Evolutionary conservation across 64 coral and sea anemone species (phyloP).

Genomic region (Anthopleura sola): DNA sequence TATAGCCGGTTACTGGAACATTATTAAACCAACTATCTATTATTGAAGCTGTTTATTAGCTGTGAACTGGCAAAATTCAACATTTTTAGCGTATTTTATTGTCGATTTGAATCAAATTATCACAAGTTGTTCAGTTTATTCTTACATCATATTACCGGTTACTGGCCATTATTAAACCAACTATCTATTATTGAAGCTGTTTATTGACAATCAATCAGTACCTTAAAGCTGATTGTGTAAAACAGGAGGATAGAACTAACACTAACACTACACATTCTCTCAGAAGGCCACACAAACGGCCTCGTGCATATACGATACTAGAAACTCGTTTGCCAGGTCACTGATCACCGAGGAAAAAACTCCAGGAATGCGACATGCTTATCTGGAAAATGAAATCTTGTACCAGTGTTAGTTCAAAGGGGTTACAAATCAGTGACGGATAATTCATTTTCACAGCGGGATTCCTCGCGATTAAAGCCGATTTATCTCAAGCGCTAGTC

Average conservation of each 20-base stretch:
- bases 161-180: too few relatives aligned
- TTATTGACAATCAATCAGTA: too few relatives aligned
- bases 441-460: neutral
- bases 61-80: too few relatives aligned
- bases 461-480: neutral
- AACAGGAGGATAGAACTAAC: neutral
- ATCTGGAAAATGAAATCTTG: neutral
- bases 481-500: neutral
- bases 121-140: too few relatives aligned
- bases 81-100: too few relatives aligned
- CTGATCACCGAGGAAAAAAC: neutral
- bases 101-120: too few relatives aligned
- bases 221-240: neutral
- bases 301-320: neutral
- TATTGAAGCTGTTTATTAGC: too few relatives aligned
- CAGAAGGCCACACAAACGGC: neutral
- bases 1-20: too few relatives aligned
- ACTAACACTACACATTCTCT: neutral
- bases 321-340: neutral
- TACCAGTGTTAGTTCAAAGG: neutral
- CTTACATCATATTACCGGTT: too few relatives aligned
- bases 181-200: too few relatives aligned
- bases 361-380: neutral
- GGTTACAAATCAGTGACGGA: neutral
- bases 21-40: too few relatives aligned